phyloP scores from a whole-genome alignment of 2,797 vertebrate genomes.

The Rhabdophis nuchalis region DNA sequence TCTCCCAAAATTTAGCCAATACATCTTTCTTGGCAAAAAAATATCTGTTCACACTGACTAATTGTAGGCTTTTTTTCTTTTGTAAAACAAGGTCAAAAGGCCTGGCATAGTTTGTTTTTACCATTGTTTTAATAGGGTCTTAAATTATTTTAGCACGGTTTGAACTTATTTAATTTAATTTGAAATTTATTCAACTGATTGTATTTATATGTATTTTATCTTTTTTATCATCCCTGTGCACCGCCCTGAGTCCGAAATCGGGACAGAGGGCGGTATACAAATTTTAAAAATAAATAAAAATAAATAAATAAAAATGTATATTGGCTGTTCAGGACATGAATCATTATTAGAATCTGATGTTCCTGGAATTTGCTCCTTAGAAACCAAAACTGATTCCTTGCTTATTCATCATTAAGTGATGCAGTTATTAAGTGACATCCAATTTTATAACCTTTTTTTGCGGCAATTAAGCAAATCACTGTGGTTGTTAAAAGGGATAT shows the following conservation, averaged over 20 bases:
- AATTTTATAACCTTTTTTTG: neutral
- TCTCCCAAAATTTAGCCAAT: conserved; percentile 41
- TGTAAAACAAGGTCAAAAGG: neutral
- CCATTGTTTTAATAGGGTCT: too few species aligned
- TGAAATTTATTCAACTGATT: too few species aligned
- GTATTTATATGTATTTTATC: too few species aligned
- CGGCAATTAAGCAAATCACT: neutral
- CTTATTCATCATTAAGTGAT: neutral
- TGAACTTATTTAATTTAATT: too few species aligned
- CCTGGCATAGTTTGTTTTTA: too few species aligned
- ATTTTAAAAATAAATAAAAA: too few species aligned
- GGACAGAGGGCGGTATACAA: too few species aligned
- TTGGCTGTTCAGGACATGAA: neutral
- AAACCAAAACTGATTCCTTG: neutral
- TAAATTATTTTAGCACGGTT: too few species aligned
- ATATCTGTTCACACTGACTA: conserved; percentile 28
- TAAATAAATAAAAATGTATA: too few species aligned
- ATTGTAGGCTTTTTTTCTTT: conserved; percentile 23
- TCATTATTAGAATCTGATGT: neutral
- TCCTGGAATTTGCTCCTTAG: neutral
- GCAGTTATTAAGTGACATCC: neutral
- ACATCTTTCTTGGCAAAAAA: conserved; percentile 40
- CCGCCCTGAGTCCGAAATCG: too few species aligned
- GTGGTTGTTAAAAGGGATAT: neutral
- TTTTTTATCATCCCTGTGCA: too few species aligned